Evolutionary conservation across 2,888 invertebrate species (phyloP).

Genomic region (Dorcus hopei): DNA sequence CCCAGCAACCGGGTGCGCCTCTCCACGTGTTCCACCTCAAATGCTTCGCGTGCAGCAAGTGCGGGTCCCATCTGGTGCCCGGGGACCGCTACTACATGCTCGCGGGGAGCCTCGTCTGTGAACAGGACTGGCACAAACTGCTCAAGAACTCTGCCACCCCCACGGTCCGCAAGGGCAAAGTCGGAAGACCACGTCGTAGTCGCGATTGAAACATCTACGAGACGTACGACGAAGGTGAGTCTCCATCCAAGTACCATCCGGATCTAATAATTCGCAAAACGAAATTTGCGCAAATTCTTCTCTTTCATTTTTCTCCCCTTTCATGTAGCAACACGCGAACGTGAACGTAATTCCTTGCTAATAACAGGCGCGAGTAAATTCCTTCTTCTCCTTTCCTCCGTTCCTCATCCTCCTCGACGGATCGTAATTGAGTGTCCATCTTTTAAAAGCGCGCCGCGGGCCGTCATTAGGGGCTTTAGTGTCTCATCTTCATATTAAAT

Average conservation of each 20-base stretch:
- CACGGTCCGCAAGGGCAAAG: constrained; percentile 82
- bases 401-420: too few species aligned
- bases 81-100: constrained; percentile 90
- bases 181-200: constrained; percentile 83
- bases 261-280: too few species aligned
- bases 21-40: constrained; percentile 88
- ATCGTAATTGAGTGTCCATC: constrained; percentile 1
- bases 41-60: constrained; percentile 94
- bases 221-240: constrained; percentile 12
- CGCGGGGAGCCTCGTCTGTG: constrained; percentile 87
- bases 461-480: constrained; percentile 1
- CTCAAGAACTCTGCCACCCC: constrained; percentile 64
- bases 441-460: constrained; percentile 1
- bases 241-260: background rate
- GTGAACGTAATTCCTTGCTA: too few species aligned
- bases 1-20: constrained; percentile 51
- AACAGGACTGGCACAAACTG: constrained; percentile 93
- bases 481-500: constrained; percentile 3
- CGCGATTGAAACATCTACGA: constrained; percentile 69
- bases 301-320: too few species aligned
- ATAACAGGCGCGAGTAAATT: too few species aligned
- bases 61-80: constrained; percentile 81
- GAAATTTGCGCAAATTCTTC: too few species aligned
- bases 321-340: too few species aligned
- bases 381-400: too few species aligned